Evolutionary conservation across 2,797 vertebrate species (phyloP).

Genomic region (Chelonia mydas): DNA sequence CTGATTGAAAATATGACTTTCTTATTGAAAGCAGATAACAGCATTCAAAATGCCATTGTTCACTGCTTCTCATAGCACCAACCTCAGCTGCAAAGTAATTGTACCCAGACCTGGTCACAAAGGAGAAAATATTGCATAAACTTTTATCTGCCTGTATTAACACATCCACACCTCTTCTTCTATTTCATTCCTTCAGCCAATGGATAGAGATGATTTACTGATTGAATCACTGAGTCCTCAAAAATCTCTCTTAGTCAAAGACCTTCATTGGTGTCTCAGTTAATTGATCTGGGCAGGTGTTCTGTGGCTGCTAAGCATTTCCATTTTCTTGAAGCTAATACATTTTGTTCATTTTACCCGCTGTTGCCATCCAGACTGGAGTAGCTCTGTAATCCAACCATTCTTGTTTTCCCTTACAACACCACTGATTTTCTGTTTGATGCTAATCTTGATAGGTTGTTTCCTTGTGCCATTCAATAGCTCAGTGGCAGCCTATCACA

Average conservation of each 20-base stretch:
- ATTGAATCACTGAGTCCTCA: not conserved
- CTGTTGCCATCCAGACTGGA: not conserved
- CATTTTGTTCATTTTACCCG: not conserved
- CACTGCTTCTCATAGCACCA: not conserved
- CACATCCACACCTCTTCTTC: not conserved
- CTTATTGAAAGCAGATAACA: not conserved
- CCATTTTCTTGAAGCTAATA: constrained; percentile 22
- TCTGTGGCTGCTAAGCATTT: not conserved
- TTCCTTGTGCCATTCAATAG: not conserved
- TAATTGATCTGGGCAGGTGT: not conserved
- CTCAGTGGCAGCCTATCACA: not conserved
- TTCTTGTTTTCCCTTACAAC: not conserved
- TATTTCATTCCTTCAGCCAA: not conserved
- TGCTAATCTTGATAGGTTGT: constrained; percentile 10
- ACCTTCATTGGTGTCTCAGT: not conserved
- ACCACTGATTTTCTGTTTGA: constrained; percentile 2
- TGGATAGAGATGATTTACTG: not conserved
- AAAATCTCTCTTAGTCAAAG: not conserved
- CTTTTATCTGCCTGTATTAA: not conserved
- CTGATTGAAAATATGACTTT: not conserved
- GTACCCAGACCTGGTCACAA: not conserved
- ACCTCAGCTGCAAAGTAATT: not conserved
- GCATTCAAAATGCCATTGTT: not conserved
- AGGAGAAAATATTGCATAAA: not conserved
- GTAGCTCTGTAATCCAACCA: not conserved